Percentiles rank a stretch among this genome's conserved stretches.
Conservation (phyloP, 1,140 invertebrate species). For the Odontomachus brunneus region DNA sequence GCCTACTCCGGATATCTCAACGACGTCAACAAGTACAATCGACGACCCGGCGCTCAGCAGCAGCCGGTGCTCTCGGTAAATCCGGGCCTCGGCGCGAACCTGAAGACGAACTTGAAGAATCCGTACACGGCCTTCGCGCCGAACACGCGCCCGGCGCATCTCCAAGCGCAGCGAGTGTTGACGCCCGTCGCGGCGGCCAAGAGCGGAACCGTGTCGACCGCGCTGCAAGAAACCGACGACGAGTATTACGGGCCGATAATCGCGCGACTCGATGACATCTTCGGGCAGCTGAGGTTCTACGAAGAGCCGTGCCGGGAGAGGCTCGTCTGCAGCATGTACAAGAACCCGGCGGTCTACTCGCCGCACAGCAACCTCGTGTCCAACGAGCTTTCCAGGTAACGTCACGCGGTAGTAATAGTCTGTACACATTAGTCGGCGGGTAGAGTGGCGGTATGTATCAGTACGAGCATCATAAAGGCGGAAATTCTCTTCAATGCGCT, state of each 20-base stretch:
- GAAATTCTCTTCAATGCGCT: no score
- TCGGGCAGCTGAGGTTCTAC: slow-evolving; percentile 87
- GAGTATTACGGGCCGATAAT: slow-evolving; percentile 92
- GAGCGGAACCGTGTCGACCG: slow-evolving; percentile 5
- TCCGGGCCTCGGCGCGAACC: neutral
- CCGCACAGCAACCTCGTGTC: slow-evolving; percentile 94
- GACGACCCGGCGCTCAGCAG: slow-evolving; percentile 43
- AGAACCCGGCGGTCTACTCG: slow-evolving; percentile 90
- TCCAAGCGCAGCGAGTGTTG: slow-evolving; percentile 36
- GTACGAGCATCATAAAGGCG: no score
- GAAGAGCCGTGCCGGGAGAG: slow-evolving; percentile 91
- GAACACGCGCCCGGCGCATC: slow-evolving; percentile 18
- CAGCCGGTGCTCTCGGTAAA: slow-evolving; percentile 12
- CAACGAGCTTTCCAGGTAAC: slow-evolving; percentile 93
- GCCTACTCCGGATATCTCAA: slow-evolving; percentile 80
- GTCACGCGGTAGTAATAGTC: neutral
- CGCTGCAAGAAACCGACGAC: slow-evolving; percentile 84
- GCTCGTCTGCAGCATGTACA: slow-evolving; percentile 93
- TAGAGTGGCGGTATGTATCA: no score
- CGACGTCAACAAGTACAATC: slow-evolving; percentile 72
- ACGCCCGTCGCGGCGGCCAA: slow-evolving; percentile 47
- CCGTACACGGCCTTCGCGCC: slow-evolving; percentile 54
- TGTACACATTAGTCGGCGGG: no score
- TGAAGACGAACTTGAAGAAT: slow-evolving; percentile 47
- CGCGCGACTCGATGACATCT: slow-evolving; percentile 90